These are phyloP conservation scores for Agrochola macilenta DNA, from an alignment of 2,888 invertebrate genomes.

Conservation along the genomic window DNA sequence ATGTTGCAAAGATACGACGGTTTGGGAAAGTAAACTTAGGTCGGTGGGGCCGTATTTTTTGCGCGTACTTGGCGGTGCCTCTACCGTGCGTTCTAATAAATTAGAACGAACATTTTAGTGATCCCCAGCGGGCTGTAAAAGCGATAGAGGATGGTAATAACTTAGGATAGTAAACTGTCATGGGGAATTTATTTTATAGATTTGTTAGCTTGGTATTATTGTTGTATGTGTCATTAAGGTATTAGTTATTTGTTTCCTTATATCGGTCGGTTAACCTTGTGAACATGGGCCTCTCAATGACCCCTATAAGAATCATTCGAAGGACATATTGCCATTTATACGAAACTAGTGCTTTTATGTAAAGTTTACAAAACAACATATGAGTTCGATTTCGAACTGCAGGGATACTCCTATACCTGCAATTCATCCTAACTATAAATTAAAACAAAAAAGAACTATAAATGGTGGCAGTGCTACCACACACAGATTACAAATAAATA, in stretches of 20 bases:
- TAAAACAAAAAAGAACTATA: too few relatives aligned
- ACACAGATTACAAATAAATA: too few relatives aligned
- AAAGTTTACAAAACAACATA: neutral
- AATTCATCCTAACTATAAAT: too few relatives aligned
- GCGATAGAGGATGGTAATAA: constrained; percentile 47
- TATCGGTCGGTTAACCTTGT: neutral
- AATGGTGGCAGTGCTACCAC: too few relatives aligned
- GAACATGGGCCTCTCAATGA: neutral
- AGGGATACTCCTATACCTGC: too few relatives aligned
- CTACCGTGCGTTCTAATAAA: constrained; percentile 47
- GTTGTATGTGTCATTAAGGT: constrained; percentile 11
- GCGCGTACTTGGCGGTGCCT: constrained; percentile 6
- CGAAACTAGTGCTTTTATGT: neutral
- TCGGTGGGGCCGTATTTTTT: constrained; percentile 43
- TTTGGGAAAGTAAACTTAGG: constrained; percentile 21
- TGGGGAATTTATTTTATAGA: constrained; percentile 49
- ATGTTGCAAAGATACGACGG: constrained; percentile 26
- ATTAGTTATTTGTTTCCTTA: constrained; percentile 10
- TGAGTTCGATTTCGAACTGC: neutral
- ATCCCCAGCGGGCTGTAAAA: constrained; percentile 45
- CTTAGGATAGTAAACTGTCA: constrained; percentile 45
- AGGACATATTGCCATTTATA: neutral
- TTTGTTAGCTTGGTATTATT: constrained; percentile 42
- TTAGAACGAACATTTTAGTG: constrained; percentile 49
- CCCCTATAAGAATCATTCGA: neutral